A percentile compares a stretch with the other conserved stretches of the same genome.
Conservation (phyloP, 1,140 invertebrate genomes). For the Dendrolimus punctatus region DNA sequence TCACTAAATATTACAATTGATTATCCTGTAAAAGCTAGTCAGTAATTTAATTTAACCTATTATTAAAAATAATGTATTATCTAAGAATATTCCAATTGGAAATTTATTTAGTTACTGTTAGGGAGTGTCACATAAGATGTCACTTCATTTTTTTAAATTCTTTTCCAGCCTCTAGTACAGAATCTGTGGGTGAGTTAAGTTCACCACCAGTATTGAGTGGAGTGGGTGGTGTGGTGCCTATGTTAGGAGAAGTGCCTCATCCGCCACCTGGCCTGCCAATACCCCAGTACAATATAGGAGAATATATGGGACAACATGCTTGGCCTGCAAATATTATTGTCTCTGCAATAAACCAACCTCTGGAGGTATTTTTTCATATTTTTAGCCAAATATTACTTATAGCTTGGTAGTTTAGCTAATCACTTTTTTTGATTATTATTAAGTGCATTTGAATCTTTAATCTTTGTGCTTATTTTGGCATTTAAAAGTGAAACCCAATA, state of each 20-base stretch:
- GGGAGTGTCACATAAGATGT: too few relatives aligned
- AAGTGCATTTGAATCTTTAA: too few relatives aligned
- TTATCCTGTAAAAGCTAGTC: too few relatives aligned
- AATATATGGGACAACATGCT: slow-evolving; percentile 54
- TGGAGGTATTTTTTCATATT: slow-evolving; percentile 41
- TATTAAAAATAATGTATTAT: too few relatives aligned
- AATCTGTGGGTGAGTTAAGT: slow-evolving; percentile 47
- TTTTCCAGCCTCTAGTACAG: slow-evolving; percentile 52
- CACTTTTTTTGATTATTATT: too few relatives aligned
- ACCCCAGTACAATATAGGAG: slow-evolving; percentile 59
- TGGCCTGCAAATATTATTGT: slow-evolving; percentile 64
- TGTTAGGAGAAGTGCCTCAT: slow-evolving; percentile 51
- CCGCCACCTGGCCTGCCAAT: slow-evolving; percentile 53
- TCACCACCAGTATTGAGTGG: slow-evolving; percentile 49
- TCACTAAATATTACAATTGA: too few relatives aligned
- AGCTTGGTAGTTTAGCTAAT: too few relatives aligned
- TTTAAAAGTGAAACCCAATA: too few relatives aligned
- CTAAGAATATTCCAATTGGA: too few relatives aligned
- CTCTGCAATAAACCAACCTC: slow-evolving; percentile 50
- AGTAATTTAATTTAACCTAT: too few relatives aligned
- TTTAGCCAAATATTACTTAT: background rate
- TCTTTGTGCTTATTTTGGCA: too few relatives aligned
- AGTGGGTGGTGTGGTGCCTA: slow-evolving; percentile 38
- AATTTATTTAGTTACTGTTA: too few relatives aligned
- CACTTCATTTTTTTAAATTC: slow-evolving; percentile 4